Evolutionary conservation across 2,113 vertebrate species (phyloP).

Genomic region (Epinephelus fuscoguttatus): DNA sequence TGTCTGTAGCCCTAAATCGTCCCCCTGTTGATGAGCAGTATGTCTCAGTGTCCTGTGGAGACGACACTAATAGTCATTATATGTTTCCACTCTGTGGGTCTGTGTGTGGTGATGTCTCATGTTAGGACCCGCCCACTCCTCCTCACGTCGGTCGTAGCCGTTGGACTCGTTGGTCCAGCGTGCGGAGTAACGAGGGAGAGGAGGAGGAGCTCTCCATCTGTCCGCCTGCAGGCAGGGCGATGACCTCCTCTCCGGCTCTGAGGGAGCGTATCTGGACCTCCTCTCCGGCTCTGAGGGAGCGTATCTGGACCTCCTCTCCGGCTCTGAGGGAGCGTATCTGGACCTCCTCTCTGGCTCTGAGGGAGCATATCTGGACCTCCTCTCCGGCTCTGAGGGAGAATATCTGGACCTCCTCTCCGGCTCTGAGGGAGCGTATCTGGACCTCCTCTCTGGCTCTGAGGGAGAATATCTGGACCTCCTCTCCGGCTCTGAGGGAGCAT

Average conservation of each 20-base stretch:
- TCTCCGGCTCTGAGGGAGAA: not conserved
- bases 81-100: not conserved
- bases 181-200: slow-evolving; percentile 3
- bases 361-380: not conserved
- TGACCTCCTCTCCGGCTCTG: not conserved
- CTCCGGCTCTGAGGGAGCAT: not conserved
- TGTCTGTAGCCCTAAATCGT: no score
- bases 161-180: slow-evolving; percentile 25
- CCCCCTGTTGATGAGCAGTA: no score
- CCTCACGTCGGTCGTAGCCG: not conserved
- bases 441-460: not conserved
- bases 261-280: not conserved
- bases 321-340: not conserved
- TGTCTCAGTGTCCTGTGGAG: no score
- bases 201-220: not conserved
- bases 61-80: not conserved
- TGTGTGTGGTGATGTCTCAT: slow-evolving; percentile 3
- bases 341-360: no score
- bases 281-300: not conserved
- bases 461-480: not conserved
- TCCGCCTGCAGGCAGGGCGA: not conserved
- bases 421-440: not conserved
- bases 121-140: not conserved
- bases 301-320: not conserved
- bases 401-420: not conserved